Base-by-base conservation (phyloP, 2,888 invertebrate genomes). In the Temnothorax unifasciatus region DNA sequence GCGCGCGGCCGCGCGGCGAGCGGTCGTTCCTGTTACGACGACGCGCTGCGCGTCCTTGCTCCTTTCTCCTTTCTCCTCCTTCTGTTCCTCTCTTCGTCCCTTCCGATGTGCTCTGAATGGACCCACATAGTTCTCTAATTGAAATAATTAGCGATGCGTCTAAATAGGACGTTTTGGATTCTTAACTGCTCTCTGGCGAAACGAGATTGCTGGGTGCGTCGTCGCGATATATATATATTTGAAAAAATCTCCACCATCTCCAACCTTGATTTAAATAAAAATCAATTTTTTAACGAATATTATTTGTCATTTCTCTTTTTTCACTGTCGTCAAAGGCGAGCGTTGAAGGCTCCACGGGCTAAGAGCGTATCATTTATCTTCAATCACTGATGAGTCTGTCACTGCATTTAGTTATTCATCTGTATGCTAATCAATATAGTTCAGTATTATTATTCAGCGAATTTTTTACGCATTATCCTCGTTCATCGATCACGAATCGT, bases 21-120 rank as follows among this genome's bases (percentile, higher is more conserved):
- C 81, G 44, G 73, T 69, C 83, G 57, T 63, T 69, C 69, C 59
- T 18, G 38, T 75, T 74, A 59, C n/a, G 29, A 61, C 54, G 64
- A 66, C 63, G 59, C 77, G 61, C 13, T 5, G 44, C 59, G 69
- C 83, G 85, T 85, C 84, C 77, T 87, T 86, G 87, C 85, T 86
- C 83, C 25, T 59, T 50, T 57, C 85, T 86, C 83, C 25, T 59
- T 50, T 57, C 74, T 47, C 57, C 34, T 61, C 18, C 34, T 29
- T 47, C 21, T 64, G 25, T 76, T 38, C 57, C 47, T 59, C 59
- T 63, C 68, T 57, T 61, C 59, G 57, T 66, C 54, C 59, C 54
- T 66, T 69, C 61, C n/a, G n/a, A n/a, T 11, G 13, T 6, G 11
- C 41, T 41, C 21, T 15, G 21, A 79, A 71, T 59, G 44, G 47